Base-by-base conservation (phyloP, 2,797 vertebrate species). In the Enteromius unitaeniatus region DNA sequence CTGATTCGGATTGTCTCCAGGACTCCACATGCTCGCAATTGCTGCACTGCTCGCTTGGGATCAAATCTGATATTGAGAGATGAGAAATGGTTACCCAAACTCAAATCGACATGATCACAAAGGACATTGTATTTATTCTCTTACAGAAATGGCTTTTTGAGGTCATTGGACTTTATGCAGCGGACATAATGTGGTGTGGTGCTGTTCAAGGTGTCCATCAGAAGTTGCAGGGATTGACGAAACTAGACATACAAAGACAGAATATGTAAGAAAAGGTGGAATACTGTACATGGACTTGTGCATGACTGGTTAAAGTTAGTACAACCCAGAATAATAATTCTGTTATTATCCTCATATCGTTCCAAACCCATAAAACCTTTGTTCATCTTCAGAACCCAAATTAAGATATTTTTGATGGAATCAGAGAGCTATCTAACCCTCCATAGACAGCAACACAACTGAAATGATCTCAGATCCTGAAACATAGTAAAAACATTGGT, bases 1-100 rank as follows among this genome's bases (percentile, higher is more conserved):
- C 95, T 96, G 90, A 96, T 96, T 26, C 94, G 93, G 53, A 96
- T 94, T 0, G 96, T 96, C 90, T 95, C 96, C 90, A 97, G 88
- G 47, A 96, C 92, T 0, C 95, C 93, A 0, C 95, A 95, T 42
- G 95, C 95, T 89, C 94, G 89, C 73, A 96, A 86, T 90, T 96
- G 96, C 88, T 97, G 95, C 49, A 96, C 93, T 0, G 91, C 95
- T 87, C 95, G 86, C 86, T 92, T 93, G 0, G 96, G 94, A 87
- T 96, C 95, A 89, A 96, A 96, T 87, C 96, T 96, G 79, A 84
- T 28, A 83, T 72, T 47, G 1, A 67, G 17, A 85, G 1, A 23
- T 2, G 9, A 9, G 58, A 17, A 60, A 60, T 55, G 9, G 37
- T 65, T 23, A 60, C 0, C 28, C 42, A 42, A 67, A 76, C 5